phyloP scores from a whole-genome alignment of 1,140 invertebrate genomes.

The Drosophila suzukii region DNA sequence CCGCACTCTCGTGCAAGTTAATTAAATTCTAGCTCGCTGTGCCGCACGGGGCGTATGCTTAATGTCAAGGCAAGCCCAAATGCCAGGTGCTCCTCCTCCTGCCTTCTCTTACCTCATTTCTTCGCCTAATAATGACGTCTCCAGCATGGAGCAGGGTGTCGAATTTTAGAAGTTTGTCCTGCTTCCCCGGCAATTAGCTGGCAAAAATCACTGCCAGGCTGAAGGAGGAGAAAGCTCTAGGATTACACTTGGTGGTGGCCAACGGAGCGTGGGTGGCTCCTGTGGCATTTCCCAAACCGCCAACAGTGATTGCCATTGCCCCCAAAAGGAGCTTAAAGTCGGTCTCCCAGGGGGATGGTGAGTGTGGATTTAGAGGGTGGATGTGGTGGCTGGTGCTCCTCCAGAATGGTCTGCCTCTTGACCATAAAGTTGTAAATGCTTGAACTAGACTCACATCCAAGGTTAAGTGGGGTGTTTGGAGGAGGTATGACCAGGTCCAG shows the following conservation, averaged over 20 bases:
- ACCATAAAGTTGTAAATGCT: slow-evolving; percentile 75
- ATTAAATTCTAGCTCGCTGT: slow-evolving; percentile 39
- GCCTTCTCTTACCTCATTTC: background rate
- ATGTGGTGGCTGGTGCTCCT: background rate
- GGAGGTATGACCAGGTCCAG: background rate
- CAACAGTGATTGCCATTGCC: slow-evolving; percentile 58
- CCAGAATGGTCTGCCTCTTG: slow-evolving; percentile 31
- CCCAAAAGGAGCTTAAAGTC: slow-evolving; percentile 38
- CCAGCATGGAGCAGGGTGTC: slow-evolving; percentile 38
- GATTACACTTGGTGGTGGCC: slow-evolving; percentile 25
- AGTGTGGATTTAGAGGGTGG: background rate
- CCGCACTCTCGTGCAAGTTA: slow-evolving; percentile 10
- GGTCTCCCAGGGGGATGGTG: slow-evolving; percentile 7
- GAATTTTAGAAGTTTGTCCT: slow-evolving; percentile 43
- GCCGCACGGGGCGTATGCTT: slow-evolving; percentile 63
- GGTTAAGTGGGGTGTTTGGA: slow-evolving; percentile 14
- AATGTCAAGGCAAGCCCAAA: slow-evolving; percentile 23
- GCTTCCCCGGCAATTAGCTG: slow-evolving; percentile 55
- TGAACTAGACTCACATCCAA: slow-evolving; percentile 61
- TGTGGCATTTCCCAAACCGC: slow-evolving; percentile 43
- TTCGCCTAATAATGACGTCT: slow-evolving; percentile 27
- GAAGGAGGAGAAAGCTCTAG: slow-evolving; percentile 27
- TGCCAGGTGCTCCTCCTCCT: slow-evolving; percentile 14
- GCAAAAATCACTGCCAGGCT: slow-evolving; percentile 9
- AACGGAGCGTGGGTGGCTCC: slow-evolving; percentile 21